Percentiles rank a stretch among this genome's conserved stretches.
These are phyloP conservation scores for Tipula helvola DNA, from an alignment of 2,888 invertebrate species.

Conservation along the genomic window DNA sequence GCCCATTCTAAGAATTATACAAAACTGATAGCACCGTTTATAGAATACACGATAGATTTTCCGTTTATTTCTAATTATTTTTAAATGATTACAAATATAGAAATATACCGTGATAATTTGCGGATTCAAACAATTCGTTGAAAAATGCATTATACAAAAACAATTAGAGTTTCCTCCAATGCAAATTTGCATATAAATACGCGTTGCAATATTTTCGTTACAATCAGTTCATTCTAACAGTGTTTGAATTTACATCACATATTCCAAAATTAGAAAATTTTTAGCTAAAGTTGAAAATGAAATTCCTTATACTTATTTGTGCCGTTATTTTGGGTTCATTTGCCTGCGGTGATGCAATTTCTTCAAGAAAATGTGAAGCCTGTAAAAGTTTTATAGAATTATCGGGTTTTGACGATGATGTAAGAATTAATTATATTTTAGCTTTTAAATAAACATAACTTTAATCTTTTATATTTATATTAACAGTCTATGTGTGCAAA, in stretches of 20 bases:
- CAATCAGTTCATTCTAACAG: not conserved
- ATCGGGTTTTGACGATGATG: not conserved
- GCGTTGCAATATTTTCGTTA: not conserved
- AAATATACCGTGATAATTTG: no score
- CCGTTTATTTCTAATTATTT: not conserved
- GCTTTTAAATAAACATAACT: not conserved
- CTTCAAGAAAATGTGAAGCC: not conserved
- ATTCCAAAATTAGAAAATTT: not conserved
- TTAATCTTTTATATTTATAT: not conserved
- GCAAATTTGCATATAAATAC: not conserved
- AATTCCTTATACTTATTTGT: not conserved
- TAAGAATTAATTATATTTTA: not conserved
- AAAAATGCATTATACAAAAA: not conserved
- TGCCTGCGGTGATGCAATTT: not conserved
- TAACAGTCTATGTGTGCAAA: not conserved
- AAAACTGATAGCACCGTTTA: no score
- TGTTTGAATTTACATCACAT: not conserved
- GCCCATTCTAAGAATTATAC: no score
- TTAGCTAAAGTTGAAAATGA: not conserved
- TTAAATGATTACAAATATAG: not conserved
- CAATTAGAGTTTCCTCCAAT: not conserved
- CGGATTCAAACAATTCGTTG: not conserved
- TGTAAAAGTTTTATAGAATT: not conserved
- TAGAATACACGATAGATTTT: no score
- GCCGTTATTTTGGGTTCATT: not conserved